Evolutionary conservation across 2,797 vertebrate species (phyloP).

Genomic region (Stomatorhinus walkeri): DNA sequence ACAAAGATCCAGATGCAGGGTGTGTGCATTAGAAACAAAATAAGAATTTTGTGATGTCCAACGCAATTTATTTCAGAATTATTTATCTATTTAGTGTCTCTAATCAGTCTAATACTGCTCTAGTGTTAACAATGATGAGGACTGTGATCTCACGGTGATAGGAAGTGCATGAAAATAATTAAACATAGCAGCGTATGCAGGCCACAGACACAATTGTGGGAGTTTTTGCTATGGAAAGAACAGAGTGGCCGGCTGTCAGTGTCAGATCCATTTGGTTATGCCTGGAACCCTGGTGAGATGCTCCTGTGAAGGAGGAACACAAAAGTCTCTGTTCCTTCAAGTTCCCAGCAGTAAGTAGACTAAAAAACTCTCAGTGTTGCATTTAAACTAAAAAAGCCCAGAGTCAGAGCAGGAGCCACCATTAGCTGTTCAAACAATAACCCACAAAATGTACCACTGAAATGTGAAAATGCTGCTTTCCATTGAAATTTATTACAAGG

Average conservation of each 20-base stretch:
- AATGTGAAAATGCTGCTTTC: background rate
- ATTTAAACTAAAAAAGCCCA: background rate
- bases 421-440: background rate
- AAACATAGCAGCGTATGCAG: background rate
- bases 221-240: background rate
- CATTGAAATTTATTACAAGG: background rate
- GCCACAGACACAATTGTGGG: background rate
- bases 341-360: background rate
- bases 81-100: background rate
- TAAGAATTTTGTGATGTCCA: background rate
- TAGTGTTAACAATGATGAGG: background rate
- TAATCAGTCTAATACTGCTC: background rate
- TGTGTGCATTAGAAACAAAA: background rate
- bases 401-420: background rate
- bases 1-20: background rate
- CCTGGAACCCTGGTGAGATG: background rate
- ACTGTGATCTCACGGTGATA: background rate
- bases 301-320: background rate
- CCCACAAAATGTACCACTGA: background rate
- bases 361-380: background rate
- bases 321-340: background rate
- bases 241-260: background rate
- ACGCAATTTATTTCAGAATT: background rate
- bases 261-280: background rate
- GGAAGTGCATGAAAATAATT: background rate